Evolutionary conservation across 2,113 vertebrate genomes (phyloP).

Genomic region (Pelmatolapia mariae): DNA sequence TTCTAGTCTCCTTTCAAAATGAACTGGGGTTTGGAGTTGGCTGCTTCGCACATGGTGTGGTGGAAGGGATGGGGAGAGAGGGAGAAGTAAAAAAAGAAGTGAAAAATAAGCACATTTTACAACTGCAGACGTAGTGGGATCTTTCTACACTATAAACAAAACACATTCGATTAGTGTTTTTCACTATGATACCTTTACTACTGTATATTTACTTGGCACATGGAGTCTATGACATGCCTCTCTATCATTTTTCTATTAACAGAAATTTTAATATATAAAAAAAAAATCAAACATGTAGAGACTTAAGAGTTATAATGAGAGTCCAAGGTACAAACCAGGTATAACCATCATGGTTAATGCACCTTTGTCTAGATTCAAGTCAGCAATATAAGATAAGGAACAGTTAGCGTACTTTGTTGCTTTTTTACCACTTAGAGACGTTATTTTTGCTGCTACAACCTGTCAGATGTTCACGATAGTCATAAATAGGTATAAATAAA

Average conservation of each 20-base stretch:
- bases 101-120: not conserved
- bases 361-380: not conserved
- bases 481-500: not conserved
- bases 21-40: conserved; percentile 64
- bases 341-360: not conserved
- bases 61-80: conserved; percentile 6
- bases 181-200: not conserved
- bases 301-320: not conserved
- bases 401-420: not conserved
- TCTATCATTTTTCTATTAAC: not conserved
- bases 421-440: not conserved
- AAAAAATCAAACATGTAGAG: not conserved
- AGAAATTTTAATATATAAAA: not conserved
- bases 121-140: not conserved
- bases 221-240: not conserved
- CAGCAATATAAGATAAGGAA: not conserved
- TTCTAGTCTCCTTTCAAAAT: conserved; percentile 68
- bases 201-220: not conserved
- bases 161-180: not conserved
- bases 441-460: not conserved
- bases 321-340: not conserved
- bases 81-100: not conserved
- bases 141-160: not conserved
- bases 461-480: not conserved
- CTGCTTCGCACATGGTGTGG: conserved; percentile 56